A percentile compares a stretch with the other conserved stretches of the same genome.
phyloP scores from a whole-genome alignment of 2,797 vertebrate genomes.

The Borostomias antarcticus region DNA sequence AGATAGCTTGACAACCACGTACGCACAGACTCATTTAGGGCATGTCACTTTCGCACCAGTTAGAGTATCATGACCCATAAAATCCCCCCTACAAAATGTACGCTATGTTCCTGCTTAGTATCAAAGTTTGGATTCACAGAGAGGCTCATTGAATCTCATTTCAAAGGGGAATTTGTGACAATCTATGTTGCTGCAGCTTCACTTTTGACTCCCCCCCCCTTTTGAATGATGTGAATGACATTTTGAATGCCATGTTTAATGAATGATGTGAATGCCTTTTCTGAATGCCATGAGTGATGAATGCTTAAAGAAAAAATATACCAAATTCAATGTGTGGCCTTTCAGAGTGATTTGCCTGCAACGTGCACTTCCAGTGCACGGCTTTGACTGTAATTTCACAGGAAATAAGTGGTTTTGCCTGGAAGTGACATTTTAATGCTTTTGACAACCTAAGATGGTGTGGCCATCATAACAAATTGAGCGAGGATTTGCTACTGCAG shows the following conservation, averaged over 20 bases:
- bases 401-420: constrained; percentile 14
- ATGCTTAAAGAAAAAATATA: not conserved
- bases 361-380: not conserved
- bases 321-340: constrained; percentile 4
- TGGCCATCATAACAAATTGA: too few species aligned
- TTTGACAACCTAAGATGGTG: not conserved
- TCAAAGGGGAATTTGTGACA: not conserved
- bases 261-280: too few species aligned
- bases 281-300: not conserved
- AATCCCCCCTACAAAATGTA: too few species aligned
- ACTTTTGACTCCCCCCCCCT: not conserved
- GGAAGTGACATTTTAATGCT: constrained; percentile 21
- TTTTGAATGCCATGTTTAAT: too few species aligned
- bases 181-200: not conserved
- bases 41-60: too few species aligned
- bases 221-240: not conserved
- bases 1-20: too few species aligned
- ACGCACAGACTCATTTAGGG: too few species aligned
- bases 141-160: too few species aligned
- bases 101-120: too few species aligned
- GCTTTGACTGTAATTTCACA: not conserved
- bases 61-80: too few species aligned
- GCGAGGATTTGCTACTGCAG: too few species aligned
- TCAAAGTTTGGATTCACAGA: too few species aligned
- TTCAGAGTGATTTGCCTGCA: constrained; percentile 1